Percentiles rank a stretch among this genome's conserved stretches.
Conservation (phyloP, 53 echinoderm and acorn worm species). For the Zoroaster sp. region DNA sequence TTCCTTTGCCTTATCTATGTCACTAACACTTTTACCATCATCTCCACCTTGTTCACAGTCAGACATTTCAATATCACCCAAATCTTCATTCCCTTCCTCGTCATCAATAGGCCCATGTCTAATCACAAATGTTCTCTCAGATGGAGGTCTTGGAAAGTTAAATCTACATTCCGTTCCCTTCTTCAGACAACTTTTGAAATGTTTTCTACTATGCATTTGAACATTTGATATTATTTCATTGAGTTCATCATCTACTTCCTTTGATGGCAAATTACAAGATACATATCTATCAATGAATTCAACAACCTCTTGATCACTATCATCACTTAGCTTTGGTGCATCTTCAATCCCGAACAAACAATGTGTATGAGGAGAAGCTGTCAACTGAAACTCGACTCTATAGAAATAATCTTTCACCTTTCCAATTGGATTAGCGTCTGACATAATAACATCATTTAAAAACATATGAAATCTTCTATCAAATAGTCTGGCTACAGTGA, state of each 20-base stretch:
- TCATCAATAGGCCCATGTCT: background rate
- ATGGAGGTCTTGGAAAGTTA: slow-evolving; percentile 72
- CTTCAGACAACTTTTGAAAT: slow-evolving; percentile 59
- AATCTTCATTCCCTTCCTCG: background rate
- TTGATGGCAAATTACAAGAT: slow-evolving; percentile 56
- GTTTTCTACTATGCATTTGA: slow-evolving; percentile 66
- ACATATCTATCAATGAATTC: slow-evolving; percentile 66
- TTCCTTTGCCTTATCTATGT: background rate
- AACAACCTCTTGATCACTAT: slow-evolving; percentile 43
- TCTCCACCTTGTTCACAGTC: no score
- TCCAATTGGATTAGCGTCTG: no score
- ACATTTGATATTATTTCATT: slow-evolving; percentile 62
- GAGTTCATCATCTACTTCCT: slow-evolving; percentile 50
- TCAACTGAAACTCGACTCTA: no score
- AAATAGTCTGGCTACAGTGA: slow-evolving; percentile 59
- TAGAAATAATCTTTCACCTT: no score
- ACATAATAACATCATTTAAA: no score
- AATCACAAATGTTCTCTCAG: slow-evolving; percentile 48
- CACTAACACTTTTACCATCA: background rate
- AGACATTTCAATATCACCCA: background rate
- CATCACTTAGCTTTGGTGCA: slow-evolving; percentile 27
- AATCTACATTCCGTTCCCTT: slow-evolving; percentile 64
- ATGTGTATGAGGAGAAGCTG: no score
- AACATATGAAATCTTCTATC: no score
- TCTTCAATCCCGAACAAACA: slow-evolving; percentile 54